Evolutionary conservation across 2,888 invertebrate genomes (phyloP), one percentile per base, ranked within the genome.

Genomic region (Callinectes sapidus): DNA sequence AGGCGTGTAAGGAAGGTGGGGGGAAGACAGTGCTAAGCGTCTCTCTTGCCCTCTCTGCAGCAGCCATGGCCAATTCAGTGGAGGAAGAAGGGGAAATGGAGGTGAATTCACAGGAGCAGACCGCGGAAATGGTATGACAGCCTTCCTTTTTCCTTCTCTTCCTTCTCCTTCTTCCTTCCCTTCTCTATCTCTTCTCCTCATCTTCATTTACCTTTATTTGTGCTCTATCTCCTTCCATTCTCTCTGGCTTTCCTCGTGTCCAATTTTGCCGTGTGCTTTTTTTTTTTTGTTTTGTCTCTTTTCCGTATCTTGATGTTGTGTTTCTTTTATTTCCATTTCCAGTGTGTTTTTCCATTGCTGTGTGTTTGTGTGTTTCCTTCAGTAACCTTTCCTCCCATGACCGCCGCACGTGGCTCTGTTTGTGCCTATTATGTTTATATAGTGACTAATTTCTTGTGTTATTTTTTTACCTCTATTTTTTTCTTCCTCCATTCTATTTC

Each of bases 51-150:
- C 18, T 39, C 8, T 42, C 39, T 39, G 39, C 5, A 42, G 32
- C 23, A 35, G 23, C 42, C n/a, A 85, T 91, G 90, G 85, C 48
- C 18, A 85, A 92, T n/a, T 5, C 89, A 3, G 6, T 89, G 23
- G 91, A 89, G 81, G 91, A 92, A n/a, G 91, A 89, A 55, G 81
- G 81, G 28, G 89, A 92, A 18, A 92, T 92, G 91, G 91, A 92
- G 54, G 61, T 92, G 1, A 92, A 92, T 28, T 89, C 91, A n/a
- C 91, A 88, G 55, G 91, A 89, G 35, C 91, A 92, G n/a, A 10
- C 39, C 32, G 28, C 77, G n/a, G 91, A 89, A 16, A 92, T 92
- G 91, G 91, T 92, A 92, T 61, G 48, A 87, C 42, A n/a, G 10
- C 35, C 55, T 13, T 32, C 14, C 10, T 88, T 35, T 13, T 81